Conservation (phyloP, 2,797 vertebrate species). For the Typhlichthys subterraneus region DNA sequence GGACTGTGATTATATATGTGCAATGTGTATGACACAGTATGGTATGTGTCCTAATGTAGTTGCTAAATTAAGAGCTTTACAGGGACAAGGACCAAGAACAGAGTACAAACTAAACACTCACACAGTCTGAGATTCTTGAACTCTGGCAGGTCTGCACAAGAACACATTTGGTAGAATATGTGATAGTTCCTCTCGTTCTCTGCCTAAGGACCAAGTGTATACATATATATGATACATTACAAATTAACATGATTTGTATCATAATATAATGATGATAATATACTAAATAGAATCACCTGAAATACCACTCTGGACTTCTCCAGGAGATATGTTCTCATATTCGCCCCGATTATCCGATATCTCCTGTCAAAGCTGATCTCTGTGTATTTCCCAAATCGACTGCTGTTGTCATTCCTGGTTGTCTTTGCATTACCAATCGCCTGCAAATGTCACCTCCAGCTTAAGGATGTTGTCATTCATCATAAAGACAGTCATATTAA, state of each 20-base stretch:
- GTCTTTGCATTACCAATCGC: conserved; percentile 99
- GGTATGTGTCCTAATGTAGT: too few relatives aligned
- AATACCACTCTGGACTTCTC: conserved; percentile 98
- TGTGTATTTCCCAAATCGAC: conserved; percentile 97
- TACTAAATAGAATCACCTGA: conserved; percentile 77
- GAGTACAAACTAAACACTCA: conserved; percentile 75
- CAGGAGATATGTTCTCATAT: conserved; percentile 96
- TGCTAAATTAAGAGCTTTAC: too few relatives aligned
- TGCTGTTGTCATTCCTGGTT: conserved; percentile 98
- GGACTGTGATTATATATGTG: not conserved
- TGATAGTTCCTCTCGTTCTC: conserved; percentile 98
- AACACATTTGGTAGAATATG: conserved; percentile 97
- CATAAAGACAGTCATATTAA: not conserved
- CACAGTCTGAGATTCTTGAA: conserved; percentile 87
- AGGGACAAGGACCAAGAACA: not conserved
- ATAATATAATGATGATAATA: not conserved
- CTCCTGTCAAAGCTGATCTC: conserved; percentile 93
- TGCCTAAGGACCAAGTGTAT: conserved; percentile 74
- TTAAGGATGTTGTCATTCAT: not conserved
- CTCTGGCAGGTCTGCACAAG: conserved; percentile 85
- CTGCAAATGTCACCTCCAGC: conserved; percentile 61
- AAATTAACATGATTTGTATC: not conserved
- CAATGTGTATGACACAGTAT: not conserved
- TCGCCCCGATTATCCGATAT: conserved; percentile 93
- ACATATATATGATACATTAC: not conserved